Evolutionary conservation across 1,140 invertebrate species (phyloP).

Genomic region (Drosophila fuyamai): DNA sequence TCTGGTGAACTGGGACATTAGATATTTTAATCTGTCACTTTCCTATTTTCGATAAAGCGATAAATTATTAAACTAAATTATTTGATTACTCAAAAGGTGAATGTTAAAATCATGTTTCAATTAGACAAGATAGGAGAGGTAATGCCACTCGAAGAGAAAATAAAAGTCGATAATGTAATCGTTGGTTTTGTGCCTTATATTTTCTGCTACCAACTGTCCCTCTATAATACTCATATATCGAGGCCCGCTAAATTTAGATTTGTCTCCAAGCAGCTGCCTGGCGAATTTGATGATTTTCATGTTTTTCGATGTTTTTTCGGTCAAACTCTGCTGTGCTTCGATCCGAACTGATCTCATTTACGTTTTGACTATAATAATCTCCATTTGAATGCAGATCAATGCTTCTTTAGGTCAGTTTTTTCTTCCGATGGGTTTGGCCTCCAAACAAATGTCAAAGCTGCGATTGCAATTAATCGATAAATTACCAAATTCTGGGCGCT

Average conservation of each 20-base stretch:
- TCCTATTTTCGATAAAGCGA: neutral
- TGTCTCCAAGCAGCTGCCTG: slow-evolving; percentile 25
- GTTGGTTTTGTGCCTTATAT: neutral
- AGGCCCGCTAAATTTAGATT: slow-evolving; percentile 32
- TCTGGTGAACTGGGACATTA: neutral
- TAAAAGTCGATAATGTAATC: neutral
- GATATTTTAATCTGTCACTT: neutral
- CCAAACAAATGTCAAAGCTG: slow-evolving; percentile 25
- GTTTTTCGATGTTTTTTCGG: slow-evolving; percentile 15
- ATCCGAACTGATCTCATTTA: slow-evolving; percentile 36
- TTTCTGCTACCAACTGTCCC: slow-evolving; percentile 1
- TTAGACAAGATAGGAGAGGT: no score
- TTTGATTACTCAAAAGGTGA: neutral
- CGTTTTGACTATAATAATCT: slow-evolving; percentile 15
- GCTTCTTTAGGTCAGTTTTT: slow-evolving; percentile 7
- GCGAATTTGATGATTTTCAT: slow-evolving; percentile 8
- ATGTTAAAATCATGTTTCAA: neutral
- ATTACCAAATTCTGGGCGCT: slow-evolving; percentile 35
- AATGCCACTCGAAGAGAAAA: no score
- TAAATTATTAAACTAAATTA: neutral
- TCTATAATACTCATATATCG: slow-evolving; percentile 20
- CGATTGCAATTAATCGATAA: slow-evolving; percentile 24
- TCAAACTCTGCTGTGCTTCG: slow-evolving; percentile 3
- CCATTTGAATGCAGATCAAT: slow-evolving; percentile 29
- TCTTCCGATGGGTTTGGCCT: slow-evolving; percentile 37